Base-by-base conservation (phyloP, 1,140 invertebrate species). In the Lasioglossum albipes region DNA sequence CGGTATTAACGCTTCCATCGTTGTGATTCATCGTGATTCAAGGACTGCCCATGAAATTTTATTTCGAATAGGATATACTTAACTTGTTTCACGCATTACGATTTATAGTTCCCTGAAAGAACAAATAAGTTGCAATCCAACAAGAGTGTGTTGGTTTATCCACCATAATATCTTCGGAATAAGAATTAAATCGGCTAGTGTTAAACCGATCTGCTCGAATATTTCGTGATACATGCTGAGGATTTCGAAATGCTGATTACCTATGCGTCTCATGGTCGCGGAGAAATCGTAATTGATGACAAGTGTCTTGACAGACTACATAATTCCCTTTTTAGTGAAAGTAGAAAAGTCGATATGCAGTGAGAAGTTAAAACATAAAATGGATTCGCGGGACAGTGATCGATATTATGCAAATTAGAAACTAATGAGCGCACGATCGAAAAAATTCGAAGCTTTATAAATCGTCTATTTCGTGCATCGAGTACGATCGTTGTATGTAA, bases 261-360 rank as follows among this genome's bases (percentile, higher is more conserved):
- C 79, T 66, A 85, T 80, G 73, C 73, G 27, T 64, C 52, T 65
- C 31, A 59, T 79, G 76, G 62, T 61, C 52, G 68, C 54, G 76
- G 76, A 79, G 84, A 86, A 86, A 86, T 86, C 81, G 73, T 64
- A 82, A 66, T 75, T 76, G 71, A 85, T 77, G 78, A 81, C 52
- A 75, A 78, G 27, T 41, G 31, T 41, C 16, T 71, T 79, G 68
- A 27, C 71, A 73, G 54, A 75, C 74, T 82, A 27, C n/a, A 71
- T 78, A 69, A 66, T 84, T 78, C 54, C 54, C 62, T 67, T 76
- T 68, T 65, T 67, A 59, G 65, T 81, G 73, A 84, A 84, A 85
- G 82, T 66, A 59, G 54, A 10, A 54, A 69, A 84, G 69, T 68
- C 36, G 31, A 66, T 71, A 61, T 36, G 20, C n/a, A 27, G n/a